Evolutionary conservation across 2,797 vertebrate species (phyloP), one percentile per base, ranked within the genome.

Genomic region (Poeciliopsis turneri): DNA sequence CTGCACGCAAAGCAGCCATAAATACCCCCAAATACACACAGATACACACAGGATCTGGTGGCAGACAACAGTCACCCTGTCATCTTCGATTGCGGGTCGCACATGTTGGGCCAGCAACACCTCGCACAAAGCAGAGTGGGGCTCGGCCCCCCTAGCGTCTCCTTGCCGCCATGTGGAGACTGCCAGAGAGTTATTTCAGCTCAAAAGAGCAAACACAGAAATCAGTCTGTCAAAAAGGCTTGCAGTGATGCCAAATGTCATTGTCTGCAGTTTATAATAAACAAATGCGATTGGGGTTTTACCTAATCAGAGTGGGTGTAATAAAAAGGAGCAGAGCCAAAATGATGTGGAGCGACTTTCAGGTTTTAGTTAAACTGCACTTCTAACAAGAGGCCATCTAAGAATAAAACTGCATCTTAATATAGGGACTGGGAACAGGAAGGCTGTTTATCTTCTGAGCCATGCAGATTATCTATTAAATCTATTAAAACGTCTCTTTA

Each of bases 41-140:
- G 83, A 85, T 64, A 84, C 79, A 68, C 79, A 84, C 80, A 80
- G 84, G 78, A 89, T 80, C 80, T 88, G 78, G 90, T 90, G 92
- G 93, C 89, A 92, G 93, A 95, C 93, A 94, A 93, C 94, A 95
- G 93, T 94, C 86, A 89, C 91, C 94, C 93, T 95, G 95, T 95
- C 95, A 95, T 93, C 87, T 95, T 93, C 91, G 90, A 96, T 95
- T 93, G 93, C 68, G 68, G 83, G 73, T 83, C 66, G 78, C 90
- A 92, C 93, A 93, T 94, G 94, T 95, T 93, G 89, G 90, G 90
- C 87, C 88, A 92, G 93, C 93, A 79, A 95, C 94, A 95, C 94
- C 94, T 95, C 88, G 78, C 82, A 88, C 85, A 85, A 87, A 85
- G 89, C 85, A 87, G 89, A 87, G 88, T 86, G 87, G 93, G 90